Evolutionary conservation across 92 coral and sea anemone species (phyloP), one percentile per base, ranked within the genome.

Genomic region (Palythoa grandis): DNA sequence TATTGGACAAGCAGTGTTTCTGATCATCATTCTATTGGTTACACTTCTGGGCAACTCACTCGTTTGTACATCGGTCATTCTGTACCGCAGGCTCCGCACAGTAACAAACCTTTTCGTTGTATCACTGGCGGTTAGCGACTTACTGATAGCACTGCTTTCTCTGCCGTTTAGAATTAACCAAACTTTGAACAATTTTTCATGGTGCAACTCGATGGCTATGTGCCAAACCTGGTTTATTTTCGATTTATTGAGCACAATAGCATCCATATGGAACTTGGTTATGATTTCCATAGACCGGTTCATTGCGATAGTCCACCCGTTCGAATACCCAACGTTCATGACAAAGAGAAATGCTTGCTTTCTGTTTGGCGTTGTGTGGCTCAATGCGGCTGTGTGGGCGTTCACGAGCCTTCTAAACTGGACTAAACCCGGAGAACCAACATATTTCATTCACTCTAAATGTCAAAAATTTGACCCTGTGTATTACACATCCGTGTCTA

Each of bases 401-500:
- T 85, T 77, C 19, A 66, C 60, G 20, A 84, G 89, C 78, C 83
- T 85, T 47, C 82, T 89, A 19, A 89, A 89, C 82, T 89, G 92
- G 92, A 89, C 92, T 5, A 4, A 19, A 3, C 86, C 89, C 4
- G 92, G 82, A 11, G 3, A 71, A 52, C 89, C 39, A 38, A 80
- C 85, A 29, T 80, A 80, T 23, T 80, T 22, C 8, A 68, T 52
- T 11, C 2, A 4, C 40, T 22, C 9, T 2, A 76, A 40, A 3
- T 96, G 98, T 24, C n/a, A 2, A 24, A 95, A 93, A 57, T 53
- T 8, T 0, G 98, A 96, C 80, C 75, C 37, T 17, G 77, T 89
- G 16, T 96, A 87, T 79, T 96, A 91, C 87, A 93, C 98, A 14
- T 93, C 91, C 15, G 87, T 87, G 16, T 80, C 98, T 7, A 68